Evolutionary conservation across 2,113 vertebrate genomes (phyloP).

Genomic region (Terrapene triunguis): DNA sequence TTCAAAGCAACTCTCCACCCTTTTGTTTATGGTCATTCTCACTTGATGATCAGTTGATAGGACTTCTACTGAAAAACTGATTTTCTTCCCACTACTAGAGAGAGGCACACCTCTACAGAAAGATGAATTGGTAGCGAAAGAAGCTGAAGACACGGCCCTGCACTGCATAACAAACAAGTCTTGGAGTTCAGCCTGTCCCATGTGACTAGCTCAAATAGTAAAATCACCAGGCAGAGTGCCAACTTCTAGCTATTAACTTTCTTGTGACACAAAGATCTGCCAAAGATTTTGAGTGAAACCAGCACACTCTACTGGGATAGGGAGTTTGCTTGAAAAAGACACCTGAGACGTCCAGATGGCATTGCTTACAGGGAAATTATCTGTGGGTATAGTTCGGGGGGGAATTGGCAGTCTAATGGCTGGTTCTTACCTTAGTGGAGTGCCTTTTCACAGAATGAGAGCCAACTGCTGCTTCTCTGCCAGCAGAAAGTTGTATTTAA

Average conservation of each 20-base stretch:
- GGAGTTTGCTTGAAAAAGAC: background rate
- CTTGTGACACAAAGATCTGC: background rate
- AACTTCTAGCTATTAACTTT: background rate
- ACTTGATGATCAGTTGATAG: background rate
- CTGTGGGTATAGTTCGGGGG: conserved; percentile 14
- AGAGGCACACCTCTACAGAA: background rate
- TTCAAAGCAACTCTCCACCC: background rate
- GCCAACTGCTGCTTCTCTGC: background rate
- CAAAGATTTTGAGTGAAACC: background rate
- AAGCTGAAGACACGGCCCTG: rapidly evolving
- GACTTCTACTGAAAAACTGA: background rate
- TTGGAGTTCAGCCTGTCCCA: background rate
- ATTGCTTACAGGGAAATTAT: conserved; percentile 11
- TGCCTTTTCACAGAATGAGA: background rate
- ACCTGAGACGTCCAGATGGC: background rate
- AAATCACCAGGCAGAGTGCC: background rate
- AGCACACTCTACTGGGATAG: background rate
- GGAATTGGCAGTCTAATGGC: background rate
- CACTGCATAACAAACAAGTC: background rate
- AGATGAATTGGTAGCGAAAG: background rate
- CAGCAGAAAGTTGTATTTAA: conserved; percentile 4
- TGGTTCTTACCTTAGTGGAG: background rate
- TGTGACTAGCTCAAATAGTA: background rate
- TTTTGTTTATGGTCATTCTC: background rate
- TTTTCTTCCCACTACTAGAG: background rate